Evolutionary conservation across 2,113 vertebrate genomes (phyloP).

Genomic region (Stercorarius parasiticus): DNA sequence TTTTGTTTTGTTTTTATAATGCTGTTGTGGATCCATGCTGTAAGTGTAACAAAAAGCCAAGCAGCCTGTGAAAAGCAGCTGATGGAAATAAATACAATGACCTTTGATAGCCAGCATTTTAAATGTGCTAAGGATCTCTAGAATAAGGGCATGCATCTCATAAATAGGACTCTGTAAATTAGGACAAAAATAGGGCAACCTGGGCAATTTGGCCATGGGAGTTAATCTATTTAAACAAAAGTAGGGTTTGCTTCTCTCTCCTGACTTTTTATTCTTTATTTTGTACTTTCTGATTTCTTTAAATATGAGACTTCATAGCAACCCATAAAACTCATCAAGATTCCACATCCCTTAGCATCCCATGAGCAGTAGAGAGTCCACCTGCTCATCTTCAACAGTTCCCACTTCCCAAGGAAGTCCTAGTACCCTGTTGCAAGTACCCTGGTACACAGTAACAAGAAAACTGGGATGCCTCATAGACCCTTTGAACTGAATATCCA

Average conservation of each 20-base stretch:
- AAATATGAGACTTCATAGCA: background rate
- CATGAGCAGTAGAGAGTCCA: background rate
- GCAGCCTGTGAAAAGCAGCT: background rate
- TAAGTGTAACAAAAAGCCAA: background rate
- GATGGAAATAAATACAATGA: background rate
- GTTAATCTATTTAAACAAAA: slow-evolving; percentile 10
- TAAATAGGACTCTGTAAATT: background rate
- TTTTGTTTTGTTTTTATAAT: background rate
- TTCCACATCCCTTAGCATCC: background rate
- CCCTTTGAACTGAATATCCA: background rate
- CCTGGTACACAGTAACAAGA: background rate
- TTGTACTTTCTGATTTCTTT: background rate
- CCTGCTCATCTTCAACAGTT: background rate
- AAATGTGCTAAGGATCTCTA: background rate
- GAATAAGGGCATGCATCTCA: background rate
- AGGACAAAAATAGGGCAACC: slow-evolving; percentile 25
- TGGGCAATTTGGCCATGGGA: background rate
- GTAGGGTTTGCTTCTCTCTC: background rate
- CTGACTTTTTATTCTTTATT: background rate
- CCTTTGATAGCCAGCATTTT: background rate
- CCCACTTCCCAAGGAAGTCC: background rate
- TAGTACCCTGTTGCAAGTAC: background rate
- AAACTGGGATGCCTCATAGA: background rate
- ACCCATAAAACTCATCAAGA: background rate
- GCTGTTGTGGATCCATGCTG: background rate